Evolutionary conservation across 2,113 vertebrate genomes (phyloP), one percentile per base, ranked within the genome.

Genomic region (Cottus gobio): DNA sequence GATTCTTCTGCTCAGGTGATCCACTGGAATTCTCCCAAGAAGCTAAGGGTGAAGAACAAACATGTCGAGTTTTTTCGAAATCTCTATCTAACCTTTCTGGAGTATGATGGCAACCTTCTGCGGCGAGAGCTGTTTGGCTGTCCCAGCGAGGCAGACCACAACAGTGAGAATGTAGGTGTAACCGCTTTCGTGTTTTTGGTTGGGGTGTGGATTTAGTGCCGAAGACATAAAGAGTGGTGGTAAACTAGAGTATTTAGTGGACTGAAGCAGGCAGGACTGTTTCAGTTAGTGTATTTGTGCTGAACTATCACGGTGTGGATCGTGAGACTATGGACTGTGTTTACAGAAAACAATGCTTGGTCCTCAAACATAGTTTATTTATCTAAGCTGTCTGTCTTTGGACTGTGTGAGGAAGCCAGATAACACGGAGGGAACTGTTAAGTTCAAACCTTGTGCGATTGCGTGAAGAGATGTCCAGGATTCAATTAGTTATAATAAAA

Each of bases 11-110:
- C 10, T 2, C 91, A 99, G 98, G 98, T 99, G 75, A 99, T 99
- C 89, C 98, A 99, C 92, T 99, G 98, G 98, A 99, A 99, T 91
- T 99, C 98, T 13, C 98, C 98, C 1, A 99, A 99, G 94, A 99
- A 99, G 84, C 94, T 99, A 2, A 93, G 97, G 24, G 98, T 99
- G 69, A 99, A 99, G 93, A 99, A 99, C 95, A 99, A 99, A 85
- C 98, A 99, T 0, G 98, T 99, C 60, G 98, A 99, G 92, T 99
- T 99, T 64, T 99, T 99, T 89, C 94, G 98, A 48, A 99, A 99
- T 80, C 97, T 99, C 67, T 99, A 99, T 87, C 95, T 99, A 74
- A 99, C 98, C 34, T 99, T 99, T 77, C 94, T 99, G 92, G 98
- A 99, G 87, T 99, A 99, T 0, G 98, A 99, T 1, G 98, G 98